Conservation (phyloP, 2,797 vertebrate genomes). For the Spea hammondii region DNA sequence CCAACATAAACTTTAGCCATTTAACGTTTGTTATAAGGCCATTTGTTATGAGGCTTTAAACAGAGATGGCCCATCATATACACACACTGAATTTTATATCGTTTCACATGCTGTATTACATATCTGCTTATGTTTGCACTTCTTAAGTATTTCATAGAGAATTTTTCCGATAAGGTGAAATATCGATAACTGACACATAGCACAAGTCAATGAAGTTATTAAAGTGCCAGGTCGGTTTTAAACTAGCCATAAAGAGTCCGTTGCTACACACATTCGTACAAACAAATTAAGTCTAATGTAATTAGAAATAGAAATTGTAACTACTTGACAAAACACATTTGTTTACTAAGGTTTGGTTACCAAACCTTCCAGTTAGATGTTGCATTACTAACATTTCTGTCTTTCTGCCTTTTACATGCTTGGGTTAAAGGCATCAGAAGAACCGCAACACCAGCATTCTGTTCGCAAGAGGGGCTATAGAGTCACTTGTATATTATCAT, state of each 20-base stretch:
- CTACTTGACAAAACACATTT: not conserved
- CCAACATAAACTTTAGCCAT: not conserved
- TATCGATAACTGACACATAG: no score
- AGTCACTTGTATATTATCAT: constrained; percentile 40
- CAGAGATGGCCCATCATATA: no score
- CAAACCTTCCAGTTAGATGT: not conserved
- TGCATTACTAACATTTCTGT: not conserved
- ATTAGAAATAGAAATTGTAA: constrained; percentile 1
- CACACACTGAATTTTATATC: no score
- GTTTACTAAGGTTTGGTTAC: not conserved
- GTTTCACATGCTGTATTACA: no score
- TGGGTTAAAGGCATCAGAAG: constrained; percentile 26
- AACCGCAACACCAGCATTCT: constrained; percentile 23
- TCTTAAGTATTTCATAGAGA: no score
- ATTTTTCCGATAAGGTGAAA: no score
- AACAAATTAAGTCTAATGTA: constrained; percentile 17
- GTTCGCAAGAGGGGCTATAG: constrained; percentile 20
- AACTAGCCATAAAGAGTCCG: constrained; percentile 8
- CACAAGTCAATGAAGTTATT: no score
- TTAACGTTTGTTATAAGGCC: not conserved
- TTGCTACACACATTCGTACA: constrained; percentile 7
- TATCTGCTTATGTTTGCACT: no score
- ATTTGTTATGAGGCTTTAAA: no score
- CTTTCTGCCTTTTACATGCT: constrained; percentile 17
- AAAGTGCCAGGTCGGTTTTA: not conserved